phyloP scores from a whole-genome alignment of 1,140 invertebrate species.

The Popillia japonica region DNA sequence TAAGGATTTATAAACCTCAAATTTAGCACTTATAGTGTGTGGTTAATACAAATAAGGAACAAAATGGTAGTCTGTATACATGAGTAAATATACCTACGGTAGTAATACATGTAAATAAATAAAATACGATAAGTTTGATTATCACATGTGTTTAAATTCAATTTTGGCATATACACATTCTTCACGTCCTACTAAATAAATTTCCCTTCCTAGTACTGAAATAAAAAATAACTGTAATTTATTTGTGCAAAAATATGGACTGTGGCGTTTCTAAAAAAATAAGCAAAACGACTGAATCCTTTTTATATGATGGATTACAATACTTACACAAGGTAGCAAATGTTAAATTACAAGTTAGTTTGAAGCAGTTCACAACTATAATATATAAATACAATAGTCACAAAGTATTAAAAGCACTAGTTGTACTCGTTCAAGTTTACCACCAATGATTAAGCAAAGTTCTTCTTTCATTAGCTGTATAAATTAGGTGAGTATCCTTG shows the following conservation, averaged over 20 bases:
- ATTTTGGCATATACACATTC: conserved; percentile 18
- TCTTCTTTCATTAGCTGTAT: too few relatives aligned
- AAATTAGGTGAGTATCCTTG: too few relatives aligned
- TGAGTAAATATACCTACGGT: not conserved
- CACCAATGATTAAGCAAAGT: too few relatives aligned
- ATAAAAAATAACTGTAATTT: conserved; percentile 6
- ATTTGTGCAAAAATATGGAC: not conserved
- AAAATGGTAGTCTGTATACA: not conserved
- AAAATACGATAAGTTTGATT: conserved; percentile 26
- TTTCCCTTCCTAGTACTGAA: conserved; percentile 22
- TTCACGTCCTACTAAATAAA: conserved; percentile 7
- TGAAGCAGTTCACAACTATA: not conserved
- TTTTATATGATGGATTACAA: not conserved
- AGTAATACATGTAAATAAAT: conserved; percentile 12
- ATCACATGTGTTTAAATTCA: conserved; percentile 28
- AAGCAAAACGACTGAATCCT: not conserved
- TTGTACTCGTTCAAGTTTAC: too few relatives aligned
- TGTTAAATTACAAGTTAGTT: not conserved
- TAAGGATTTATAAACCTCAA: not conserved
- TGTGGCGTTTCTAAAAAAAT: not conserved
- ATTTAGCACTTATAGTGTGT: not conserved
- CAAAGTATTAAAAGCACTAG: too few relatives aligned
- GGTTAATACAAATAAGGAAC: not conserved
- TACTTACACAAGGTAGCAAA: not conserved
- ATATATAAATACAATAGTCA: not conserved